Base-by-base conservation (phyloP, 2,113 vertebrate genomes). In the Potamarius usumacintae region DNA sequence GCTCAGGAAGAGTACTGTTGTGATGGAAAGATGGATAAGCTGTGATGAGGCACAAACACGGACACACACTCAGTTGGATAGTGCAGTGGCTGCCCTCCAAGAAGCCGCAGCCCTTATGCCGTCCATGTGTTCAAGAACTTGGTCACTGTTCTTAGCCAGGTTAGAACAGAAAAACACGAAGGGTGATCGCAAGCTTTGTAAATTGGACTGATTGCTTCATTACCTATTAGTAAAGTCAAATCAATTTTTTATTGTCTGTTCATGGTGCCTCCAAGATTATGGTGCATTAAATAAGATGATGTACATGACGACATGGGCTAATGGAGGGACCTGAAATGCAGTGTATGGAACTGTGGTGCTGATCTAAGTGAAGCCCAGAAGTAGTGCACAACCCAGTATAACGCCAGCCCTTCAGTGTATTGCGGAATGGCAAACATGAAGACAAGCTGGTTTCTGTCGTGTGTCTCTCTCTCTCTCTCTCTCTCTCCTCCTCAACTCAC, bases 121-220 rank as follows among this genome's bases (percentile, higher is more conserved):
- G 82, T 87, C 88, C 90, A 88, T 90, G 87, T 90, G 89, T 87
- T 91, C 48, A 72, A 83, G 77, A 87, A 82, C 76, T 84, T 76
- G 82, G 67, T 86, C 83, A 42, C 82, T 83, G 67, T 72, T 67
- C 78, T 81, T 34, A 81, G 55, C 76, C 50, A 65, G 63, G 58
- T 53, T 76, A 42, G 67, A 72, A 65, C 67, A 42, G 62, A 50
- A 25, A 82, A 87, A 57, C 18, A 58, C 18, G 2, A 14, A 30
- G 85, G 85, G 77, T 83, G 48, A 88, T 86, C 7, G 22, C 5
- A 8, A 65, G 34, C 22, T 27, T 11, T 53, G 42, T 22, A 27
- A 5, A 67, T 83, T 52, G 20, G 55, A 10, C 22, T 34, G 55
- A 58, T 58, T 34, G 18, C 55, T 34, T 7, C 57, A 11, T 81